These are phyloP conservation scores for Eciton burchellii DNA, from an alignment of 1,140 invertebrate species.

Conservation along the genomic window DNA sequence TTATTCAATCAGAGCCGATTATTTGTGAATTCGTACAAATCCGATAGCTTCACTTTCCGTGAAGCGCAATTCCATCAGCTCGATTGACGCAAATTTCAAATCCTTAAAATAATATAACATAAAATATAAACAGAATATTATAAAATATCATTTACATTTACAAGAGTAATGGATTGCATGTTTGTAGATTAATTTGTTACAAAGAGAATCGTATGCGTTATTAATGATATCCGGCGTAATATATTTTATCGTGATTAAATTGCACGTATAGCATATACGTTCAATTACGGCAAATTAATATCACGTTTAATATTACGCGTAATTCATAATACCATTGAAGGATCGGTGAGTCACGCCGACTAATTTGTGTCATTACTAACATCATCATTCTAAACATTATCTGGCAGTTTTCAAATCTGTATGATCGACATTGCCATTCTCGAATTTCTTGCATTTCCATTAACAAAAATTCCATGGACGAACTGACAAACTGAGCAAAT, in stretches of 20 bases:
- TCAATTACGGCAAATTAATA: conserved; percentile 43
- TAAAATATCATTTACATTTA: conserved; percentile 8
- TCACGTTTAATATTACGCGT: conserved; percentile 43
- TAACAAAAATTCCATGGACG: neutral
- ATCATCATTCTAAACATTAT: conserved; percentile 17
- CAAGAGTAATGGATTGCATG: neutral
- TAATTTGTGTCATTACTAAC: conserved; percentile 23
- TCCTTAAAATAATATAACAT: neutral
- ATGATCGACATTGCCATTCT: neutral
- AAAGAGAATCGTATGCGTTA: neutral
- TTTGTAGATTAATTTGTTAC: neutral
- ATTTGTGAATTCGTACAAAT: neutral
- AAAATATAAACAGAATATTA: neutral
- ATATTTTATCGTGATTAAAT: conserved; percentile 42
- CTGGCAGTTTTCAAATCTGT: neutral
- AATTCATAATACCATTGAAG: conserved; percentile 19
- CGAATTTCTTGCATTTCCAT: neutral
- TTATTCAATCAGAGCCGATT: neutral
- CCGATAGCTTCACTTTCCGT: neutral
- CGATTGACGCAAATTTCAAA: neutral
- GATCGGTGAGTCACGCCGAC: neutral
- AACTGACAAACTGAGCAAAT: neutral
- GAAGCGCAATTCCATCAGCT: neutral
- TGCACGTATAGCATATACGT: conserved; percentile 35
- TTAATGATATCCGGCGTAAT: conserved; percentile 21